These are phyloP conservation scores for Camelus bactrianus DNA, from an alignment of 2,113 vertebrate species.

Conservation along the genomic window DNA sequence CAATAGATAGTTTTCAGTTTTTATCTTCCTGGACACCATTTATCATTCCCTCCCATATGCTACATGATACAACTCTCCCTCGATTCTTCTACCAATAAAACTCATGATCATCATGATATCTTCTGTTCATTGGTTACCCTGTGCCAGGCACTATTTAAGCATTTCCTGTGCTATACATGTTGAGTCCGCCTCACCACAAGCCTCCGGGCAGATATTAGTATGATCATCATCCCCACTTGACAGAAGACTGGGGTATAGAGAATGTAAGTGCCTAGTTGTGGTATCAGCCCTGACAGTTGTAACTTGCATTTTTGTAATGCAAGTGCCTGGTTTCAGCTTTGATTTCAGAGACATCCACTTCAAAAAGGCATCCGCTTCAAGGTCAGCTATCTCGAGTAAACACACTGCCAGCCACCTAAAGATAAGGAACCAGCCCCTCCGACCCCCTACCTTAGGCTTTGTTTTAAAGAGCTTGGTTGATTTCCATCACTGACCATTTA, in stretches of 20 bases:
- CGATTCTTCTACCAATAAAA: slow-evolving; percentile 33
- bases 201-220: neutral
- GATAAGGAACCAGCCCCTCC: neutral
- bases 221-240: neutral
- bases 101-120: slow-evolving; percentile 17
- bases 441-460: neutral
- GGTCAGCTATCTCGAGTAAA: neutral
- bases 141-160: neutral
- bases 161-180: neutral
- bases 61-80: slow-evolving; percentile 18
- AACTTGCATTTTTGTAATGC: neutral
- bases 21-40: slow-evolving; percentile 35
- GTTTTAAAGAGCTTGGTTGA: neutral
- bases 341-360: neutral
- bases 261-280: neutral
- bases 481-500: neutral
- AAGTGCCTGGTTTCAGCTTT: neutral
- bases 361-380: neutral
- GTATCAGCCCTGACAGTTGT: neutral
- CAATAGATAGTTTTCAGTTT: neutral
- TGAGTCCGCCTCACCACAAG: neutral
- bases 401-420: neutral
- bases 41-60: neutral
- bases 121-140: slow-evolving; percentile 45
- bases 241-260: slow-evolving; percentile 25